Evolutionary conservation across 2,113 vertebrate species (phyloP).

Genomic region (Piaya cayana): DNA sequence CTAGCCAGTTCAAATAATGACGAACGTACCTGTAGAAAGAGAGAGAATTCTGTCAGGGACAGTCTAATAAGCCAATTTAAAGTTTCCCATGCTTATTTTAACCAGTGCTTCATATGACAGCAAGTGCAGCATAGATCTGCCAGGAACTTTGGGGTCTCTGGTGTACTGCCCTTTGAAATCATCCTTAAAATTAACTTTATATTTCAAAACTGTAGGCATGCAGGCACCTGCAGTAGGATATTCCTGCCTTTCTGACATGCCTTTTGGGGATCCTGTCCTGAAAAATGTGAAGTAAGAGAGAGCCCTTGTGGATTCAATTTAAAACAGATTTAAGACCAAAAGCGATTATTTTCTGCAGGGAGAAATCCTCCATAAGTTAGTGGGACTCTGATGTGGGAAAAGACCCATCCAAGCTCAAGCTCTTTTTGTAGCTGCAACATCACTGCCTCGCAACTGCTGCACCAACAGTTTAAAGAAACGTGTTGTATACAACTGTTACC

Average conservation of each 20-base stretch:
- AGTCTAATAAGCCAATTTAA: not conserved
- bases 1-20: conserved; percentile 80
- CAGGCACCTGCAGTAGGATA: not conserved
- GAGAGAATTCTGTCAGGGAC: not conserved
- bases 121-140: not conserved
- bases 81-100: not conserved
- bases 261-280: not conserved
- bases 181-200: not conserved
- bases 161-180: not conserved
- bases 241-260: not conserved
- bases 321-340: not conserved
- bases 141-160: not conserved
- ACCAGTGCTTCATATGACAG: not conserved
- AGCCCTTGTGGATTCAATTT: not conserved
- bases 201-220: not conserved
- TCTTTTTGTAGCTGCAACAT: not conserved
- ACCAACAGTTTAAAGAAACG: not conserved
- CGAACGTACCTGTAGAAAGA: conserved; percentile 76
- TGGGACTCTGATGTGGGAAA: not conserved
- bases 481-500: fast-evolving
- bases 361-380: not conserved
- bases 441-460: not conserved
- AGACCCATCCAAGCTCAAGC: not conserved
- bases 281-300: not conserved
- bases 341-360: not conserved